These are phyloP conservation scores for Petrophora chlorosata DNA, from an alignment of 2,888 invertebrate genomes.

Conservation along the genomic window DNA sequence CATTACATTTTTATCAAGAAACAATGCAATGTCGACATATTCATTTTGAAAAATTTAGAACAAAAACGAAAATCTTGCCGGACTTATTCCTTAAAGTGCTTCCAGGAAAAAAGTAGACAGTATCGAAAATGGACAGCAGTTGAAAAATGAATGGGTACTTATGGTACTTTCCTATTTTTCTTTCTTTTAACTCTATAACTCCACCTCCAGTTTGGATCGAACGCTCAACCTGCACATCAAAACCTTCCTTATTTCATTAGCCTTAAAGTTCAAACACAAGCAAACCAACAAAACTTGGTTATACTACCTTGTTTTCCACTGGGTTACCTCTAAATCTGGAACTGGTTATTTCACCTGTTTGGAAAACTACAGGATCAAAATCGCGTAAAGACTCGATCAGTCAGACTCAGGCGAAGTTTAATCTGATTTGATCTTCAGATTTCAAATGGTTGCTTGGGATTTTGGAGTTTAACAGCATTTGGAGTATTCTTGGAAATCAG, in stretches of 20 bases:
- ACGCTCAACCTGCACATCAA: constrained; percentile 19
- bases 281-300: neutral
- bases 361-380: constrained; percentile 15
- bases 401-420: constrained; percentile 15
- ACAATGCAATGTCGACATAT: neutral
- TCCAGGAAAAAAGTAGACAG: no score
- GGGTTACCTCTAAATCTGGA: constrained; percentile 20
- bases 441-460: neutral
- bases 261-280: constrained; percentile 8
- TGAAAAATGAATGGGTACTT: no score
- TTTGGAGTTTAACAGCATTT: neutral
- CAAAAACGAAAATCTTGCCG: no score
- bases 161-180: no score
- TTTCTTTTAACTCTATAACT: no score
- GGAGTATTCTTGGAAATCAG: no score
- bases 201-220: no score
- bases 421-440: constrained; percentile 5
- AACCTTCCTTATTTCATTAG: constrained; percentile 16
- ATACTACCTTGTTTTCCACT: constrained; percentile 53
- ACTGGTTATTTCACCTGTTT: constrained; percentile 12
- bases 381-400: constrained; percentile 13
- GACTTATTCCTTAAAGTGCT: no score
- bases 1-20: neutral
- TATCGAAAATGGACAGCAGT: no score
- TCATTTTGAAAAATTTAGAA: no score